phyloP scores from a whole-genome alignment of 2,797 vertebrate genomes.

The Sus cebifrons region DNA sequence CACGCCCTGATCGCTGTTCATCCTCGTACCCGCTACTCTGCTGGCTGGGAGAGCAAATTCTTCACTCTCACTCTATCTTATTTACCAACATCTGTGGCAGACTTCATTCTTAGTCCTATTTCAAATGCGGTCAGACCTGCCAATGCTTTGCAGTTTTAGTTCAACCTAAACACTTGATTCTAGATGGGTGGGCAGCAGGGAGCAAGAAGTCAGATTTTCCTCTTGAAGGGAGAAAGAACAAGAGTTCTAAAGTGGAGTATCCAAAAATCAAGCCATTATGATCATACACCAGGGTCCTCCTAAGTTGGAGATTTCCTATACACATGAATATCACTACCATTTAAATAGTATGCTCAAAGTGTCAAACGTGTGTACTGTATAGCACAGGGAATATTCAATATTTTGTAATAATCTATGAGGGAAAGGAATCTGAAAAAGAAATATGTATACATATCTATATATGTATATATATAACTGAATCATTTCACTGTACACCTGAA shows the following conservation, averaged over 20 bases:
- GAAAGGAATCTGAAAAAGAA: too few relatives aligned
- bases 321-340: not conserved
- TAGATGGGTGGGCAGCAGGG: too few relatives aligned
- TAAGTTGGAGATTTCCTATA: not conserved
- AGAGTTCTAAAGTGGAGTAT: not conserved
- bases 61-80: constrained; percentile 93
- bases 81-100: constrained; percentile 89
- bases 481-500: too few relatives aligned
- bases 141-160: not conserved
- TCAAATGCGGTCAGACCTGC: not conserved
- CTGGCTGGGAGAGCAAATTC: constrained; percentile 93
- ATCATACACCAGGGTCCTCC: not conserved
- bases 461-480: too few relatives aligned
- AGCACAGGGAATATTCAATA: too few relatives aligned
- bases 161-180: not conserved
- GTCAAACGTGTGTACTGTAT: not conserved
- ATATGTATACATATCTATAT: too few relatives aligned
- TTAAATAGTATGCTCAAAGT: not conserved
- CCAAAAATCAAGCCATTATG: not conserved
- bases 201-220: not conserved
- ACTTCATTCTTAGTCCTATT: constrained; percentile 78
- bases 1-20: constrained; percentile 91
- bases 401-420: too few relatives aligned
- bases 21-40: constrained; percentile 91
- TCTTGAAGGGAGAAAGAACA: not conserved